phyloP scores from a whole-genome alignment of 2,797 vertebrate genomes.

The Scleropages formosus region DNA sequence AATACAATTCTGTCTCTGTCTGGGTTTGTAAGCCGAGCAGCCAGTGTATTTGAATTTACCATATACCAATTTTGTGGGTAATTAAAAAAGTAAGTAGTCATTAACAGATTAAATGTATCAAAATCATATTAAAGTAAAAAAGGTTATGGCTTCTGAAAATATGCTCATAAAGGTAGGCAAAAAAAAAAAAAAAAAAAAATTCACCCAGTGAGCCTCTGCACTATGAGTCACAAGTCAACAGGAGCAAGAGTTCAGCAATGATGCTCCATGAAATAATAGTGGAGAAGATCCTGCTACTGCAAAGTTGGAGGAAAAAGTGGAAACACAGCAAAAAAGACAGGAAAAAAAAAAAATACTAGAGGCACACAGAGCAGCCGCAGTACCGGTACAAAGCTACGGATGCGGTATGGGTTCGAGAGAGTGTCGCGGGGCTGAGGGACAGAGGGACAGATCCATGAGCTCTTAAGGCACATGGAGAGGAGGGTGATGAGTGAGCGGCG shows the following conservation, averaged over 20 bases:
- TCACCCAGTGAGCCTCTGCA: background rate
- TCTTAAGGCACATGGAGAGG: constrained; percentile 34
- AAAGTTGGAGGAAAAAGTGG: too few species aligned
- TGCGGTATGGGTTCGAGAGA: constrained; percentile 7
- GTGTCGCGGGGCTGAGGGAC: constrained; percentile 22
- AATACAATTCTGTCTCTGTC: too few species aligned
- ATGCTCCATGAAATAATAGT: background rate
- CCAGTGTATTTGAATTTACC: background rate
- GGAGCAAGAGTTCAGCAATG: background rate
- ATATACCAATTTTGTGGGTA: background rate
- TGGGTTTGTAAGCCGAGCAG: too few species aligned
- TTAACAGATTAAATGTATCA: background rate
- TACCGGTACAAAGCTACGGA: background rate
- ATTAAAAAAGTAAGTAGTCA: background rate
- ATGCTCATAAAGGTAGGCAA: background rate
- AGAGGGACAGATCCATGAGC: constrained; percentile 45
- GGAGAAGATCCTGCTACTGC: too few species aligned
- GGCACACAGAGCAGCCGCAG: constrained; percentile 17
- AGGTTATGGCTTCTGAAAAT: constrained; percentile 4
- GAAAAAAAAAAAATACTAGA: constrained; percentile 49
- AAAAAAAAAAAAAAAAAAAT: too few species aligned
- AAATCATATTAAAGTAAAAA: background rate
- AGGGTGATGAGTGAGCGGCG: constrained; percentile 65
- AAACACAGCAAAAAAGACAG: constrained; percentile 15
- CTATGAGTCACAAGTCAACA: background rate